Conservation (phyloP, 2,888 invertebrate genomes). For the Megamerina dolium region DNA sequence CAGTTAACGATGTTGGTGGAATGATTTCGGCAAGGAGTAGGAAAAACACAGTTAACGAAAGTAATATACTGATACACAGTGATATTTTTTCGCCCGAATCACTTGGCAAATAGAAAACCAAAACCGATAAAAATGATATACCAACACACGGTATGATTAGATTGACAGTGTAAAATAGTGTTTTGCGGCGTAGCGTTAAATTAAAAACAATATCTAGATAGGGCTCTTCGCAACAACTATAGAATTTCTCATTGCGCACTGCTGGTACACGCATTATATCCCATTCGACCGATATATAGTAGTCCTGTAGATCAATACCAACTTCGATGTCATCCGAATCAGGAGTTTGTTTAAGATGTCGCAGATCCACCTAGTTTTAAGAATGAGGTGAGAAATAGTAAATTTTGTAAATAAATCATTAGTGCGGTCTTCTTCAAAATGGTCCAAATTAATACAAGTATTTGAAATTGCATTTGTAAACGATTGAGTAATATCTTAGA, state of each 20-base stretch:
- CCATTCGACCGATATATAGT: constrained; percentile 97
- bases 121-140: constrained; percentile 91
- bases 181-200: constrained; percentile 88
- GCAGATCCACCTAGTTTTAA: constrained; percentile 69
- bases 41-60: constrained; percentile 92
- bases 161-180: constrained; percentile 96
- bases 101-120: constrained; percentile 96
- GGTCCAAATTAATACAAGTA: too few relatives aligned
- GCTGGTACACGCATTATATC: constrained; percentile 93
- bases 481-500: too few relatives aligned
- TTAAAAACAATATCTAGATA: constrained; percentile 98
- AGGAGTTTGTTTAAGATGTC: constrained; percentile 79
- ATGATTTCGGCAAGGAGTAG: constrained; percentile 89
- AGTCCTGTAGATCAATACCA: constrained; percentile 88
- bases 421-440: too few relatives aligned
- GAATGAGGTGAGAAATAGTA: constrained; percentile 1
- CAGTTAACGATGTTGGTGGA: constrained; percentile 87
- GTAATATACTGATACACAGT: constrained; percentile 87
- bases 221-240: constrained; percentile 95
- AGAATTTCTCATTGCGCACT: constrained; percentile 83
- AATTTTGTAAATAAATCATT: too few relatives aligned
- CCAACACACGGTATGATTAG: constrained; percentile 96
- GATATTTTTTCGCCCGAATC: constrained; percentile 98
- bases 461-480: too few relatives aligned
- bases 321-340: constrained; percentile 83